Evolutionary conservation across 2,113 vertebrate species (phyloP), one percentile per base, ranked within the genome.

Genomic region (Setophaga kirtlandii): DNA sequence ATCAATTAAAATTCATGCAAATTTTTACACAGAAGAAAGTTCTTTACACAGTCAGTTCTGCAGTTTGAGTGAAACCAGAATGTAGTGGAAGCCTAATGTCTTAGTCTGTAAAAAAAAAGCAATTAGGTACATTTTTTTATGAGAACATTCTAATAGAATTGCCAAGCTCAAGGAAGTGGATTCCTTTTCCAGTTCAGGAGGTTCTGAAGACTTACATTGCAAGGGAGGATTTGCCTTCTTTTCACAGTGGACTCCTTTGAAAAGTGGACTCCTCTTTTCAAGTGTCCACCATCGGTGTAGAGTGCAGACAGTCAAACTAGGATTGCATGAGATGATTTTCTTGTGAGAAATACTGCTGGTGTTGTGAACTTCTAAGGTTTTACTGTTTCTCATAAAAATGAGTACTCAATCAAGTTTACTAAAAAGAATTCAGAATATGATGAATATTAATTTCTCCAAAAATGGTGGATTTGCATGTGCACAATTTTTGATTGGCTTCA

Each of bases 201-300:
- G 14, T 47, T 23, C n/a, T 80, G 37, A 89, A 41, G 46, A 12
- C 12, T 46, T 74, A 28, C 17, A 12, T 10, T 39, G 21, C 9
- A 64, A 64, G 41, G 24, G 25, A 83, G 69, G 31, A 60, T 62
- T 62, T 83, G 4, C 3, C 17, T 62, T 83, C 30, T 46, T 91
- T 82, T 75, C 74, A 67, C 18, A 69, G 27, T 16, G 31, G 25
- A 33, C 8, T 25, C 8, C 37, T 68, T 83, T 53, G 39, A 63
- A 52, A 80, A 59, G 4, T 14, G 8, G 21, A 71, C 5, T 49
- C 37, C 15, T 28, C 50, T 63, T 74, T 47, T 44, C 6, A 44
- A 64, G 47, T 10, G 18, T 35, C 33, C 4, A 2, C 1, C 2
- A 7, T 19, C 17, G 59, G 5, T 2, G 0, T 13, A 25, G 12